Evolutionary conservation across 2,797 vertebrate genomes (phyloP).

Genomic region (Gallinago solitaria): DNA sequence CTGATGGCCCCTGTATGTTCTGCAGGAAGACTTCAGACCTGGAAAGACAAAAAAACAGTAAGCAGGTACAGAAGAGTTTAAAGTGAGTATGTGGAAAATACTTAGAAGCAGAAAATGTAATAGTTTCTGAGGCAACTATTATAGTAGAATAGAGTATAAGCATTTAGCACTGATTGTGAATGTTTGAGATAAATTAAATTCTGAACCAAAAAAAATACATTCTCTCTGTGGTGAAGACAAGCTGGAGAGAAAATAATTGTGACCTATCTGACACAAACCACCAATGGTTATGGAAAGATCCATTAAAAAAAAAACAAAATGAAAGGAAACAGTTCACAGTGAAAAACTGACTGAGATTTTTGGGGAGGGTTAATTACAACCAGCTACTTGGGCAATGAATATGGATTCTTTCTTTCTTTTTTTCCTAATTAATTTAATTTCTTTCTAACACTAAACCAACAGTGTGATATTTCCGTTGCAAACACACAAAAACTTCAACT

Average conservation of each 20-base stretch:
- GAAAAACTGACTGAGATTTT: neutral
- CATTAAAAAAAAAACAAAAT: neutral
- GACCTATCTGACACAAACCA: neutral
- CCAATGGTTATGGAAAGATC: neutral
- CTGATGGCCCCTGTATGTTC: rapidly evolving
- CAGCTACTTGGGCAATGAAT: neutral
- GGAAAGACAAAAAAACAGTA: neutral
- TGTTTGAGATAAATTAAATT: neutral
- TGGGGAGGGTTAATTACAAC: neutral
- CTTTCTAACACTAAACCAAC: neutral
- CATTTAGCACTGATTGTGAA: neutral
- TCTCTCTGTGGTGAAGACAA: neutral
- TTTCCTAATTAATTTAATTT: neutral
- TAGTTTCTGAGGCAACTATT: neutral
- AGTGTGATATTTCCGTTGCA: neutral
- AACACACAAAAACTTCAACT: neutral
- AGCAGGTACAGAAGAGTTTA: neutral
- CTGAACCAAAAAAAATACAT: neutral
- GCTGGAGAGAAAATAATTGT: neutral
- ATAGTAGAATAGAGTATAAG: neutral
- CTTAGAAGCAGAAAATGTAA: neutral
- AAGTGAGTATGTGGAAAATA: neutral
- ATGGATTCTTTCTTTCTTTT: neutral
- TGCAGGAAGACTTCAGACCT: neutral
- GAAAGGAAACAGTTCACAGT: neutral